These are phyloP conservation scores for Papilio polytes DNA, from an alignment of 1,140 invertebrate genomes.

Conservation along the genomic window DNA sequence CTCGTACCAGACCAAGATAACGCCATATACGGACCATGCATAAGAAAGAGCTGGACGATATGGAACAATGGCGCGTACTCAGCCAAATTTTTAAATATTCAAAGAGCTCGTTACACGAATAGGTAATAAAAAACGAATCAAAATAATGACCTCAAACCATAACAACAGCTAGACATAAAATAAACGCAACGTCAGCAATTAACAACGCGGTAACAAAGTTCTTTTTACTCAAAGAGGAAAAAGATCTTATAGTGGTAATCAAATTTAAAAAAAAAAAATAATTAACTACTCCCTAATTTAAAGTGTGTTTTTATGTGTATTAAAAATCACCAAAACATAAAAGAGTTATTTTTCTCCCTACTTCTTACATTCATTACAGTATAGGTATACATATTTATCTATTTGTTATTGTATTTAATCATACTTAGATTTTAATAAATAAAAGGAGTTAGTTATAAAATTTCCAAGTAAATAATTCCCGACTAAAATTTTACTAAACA, in stretches of 20 bases:
- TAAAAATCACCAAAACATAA: background rate
- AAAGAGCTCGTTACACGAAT: slow-evolving; percentile 8
- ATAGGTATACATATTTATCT: background rate
- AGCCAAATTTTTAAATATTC: slow-evolving; percentile 25
- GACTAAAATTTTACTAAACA: background rate
- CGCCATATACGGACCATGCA: slow-evolving; percentile 59
- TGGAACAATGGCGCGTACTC: slow-evolving; percentile 26
- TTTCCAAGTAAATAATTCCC: background rate
- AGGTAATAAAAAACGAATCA: slow-evolving; percentile 8
- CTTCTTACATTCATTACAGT: background rate
- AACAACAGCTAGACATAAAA: background rate
- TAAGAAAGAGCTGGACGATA: slow-evolving; percentile 53
- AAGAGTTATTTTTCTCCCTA: background rate
- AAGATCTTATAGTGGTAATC: background rate
- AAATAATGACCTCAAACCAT: slow-evolving; percentile 12
- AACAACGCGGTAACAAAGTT: background rate
- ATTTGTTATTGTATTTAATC: background rate
- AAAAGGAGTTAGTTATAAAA: background rate
- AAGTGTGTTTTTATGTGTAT: background rate
- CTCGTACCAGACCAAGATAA: slow-evolving; percentile 55
- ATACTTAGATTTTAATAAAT: background rate
- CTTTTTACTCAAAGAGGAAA: background rate
- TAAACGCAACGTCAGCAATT: background rate
- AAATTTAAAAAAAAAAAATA: no score
- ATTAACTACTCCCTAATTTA: background rate